A percentile compares a stretch with the other conserved stretches of the same genome.
phyloP scores from a whole-genome alignment of 2,797 vertebrate species.

The Sebastes hubbsi region DNA sequence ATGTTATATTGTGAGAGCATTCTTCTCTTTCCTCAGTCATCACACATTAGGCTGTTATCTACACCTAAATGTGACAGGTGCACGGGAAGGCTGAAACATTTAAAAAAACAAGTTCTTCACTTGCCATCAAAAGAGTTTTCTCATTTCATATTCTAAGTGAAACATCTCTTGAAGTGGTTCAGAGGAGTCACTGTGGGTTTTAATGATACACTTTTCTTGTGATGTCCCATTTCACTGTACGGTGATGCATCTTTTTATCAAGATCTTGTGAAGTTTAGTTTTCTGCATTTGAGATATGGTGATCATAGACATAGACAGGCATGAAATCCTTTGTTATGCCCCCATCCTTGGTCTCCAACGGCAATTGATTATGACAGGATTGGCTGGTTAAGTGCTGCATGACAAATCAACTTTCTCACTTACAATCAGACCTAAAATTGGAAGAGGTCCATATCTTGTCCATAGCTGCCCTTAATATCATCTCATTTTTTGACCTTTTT shows the following conservation, averaged over 20 bases:
- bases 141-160: constrained; percentile 1
- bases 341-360: constrained; percentile 13
- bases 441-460: constrained; percentile 10
- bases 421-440: constrained; percentile 13
- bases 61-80: background rate
- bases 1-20: background rate
- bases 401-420: constrained; percentile 29
- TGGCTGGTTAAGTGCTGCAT: constrained; percentile 32
- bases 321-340: constrained; percentile 63
- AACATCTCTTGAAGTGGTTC: constrained; percentile 35
- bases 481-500: background rate
- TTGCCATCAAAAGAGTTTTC: constrained; percentile 4
- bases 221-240: constrained; percentile 15
- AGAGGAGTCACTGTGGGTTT: constrained; percentile 32
- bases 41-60: background rate
- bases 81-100: background rate
- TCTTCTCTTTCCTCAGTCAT: background rate
- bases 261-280: constrained; percentile 31
- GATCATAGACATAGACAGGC: constrained; percentile 41
- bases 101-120: background rate
- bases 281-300: constrained; percentile 40
- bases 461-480: background rate
- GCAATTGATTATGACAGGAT: constrained; percentile 46
- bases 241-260: constrained; percentile 38
- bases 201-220: constrained; percentile 26